These are phyloP conservation scores for Phragmatobia fuliginosa DNA, from an alignment of 2,888 invertebrate species.

Conservation along the genomic window DNA sequence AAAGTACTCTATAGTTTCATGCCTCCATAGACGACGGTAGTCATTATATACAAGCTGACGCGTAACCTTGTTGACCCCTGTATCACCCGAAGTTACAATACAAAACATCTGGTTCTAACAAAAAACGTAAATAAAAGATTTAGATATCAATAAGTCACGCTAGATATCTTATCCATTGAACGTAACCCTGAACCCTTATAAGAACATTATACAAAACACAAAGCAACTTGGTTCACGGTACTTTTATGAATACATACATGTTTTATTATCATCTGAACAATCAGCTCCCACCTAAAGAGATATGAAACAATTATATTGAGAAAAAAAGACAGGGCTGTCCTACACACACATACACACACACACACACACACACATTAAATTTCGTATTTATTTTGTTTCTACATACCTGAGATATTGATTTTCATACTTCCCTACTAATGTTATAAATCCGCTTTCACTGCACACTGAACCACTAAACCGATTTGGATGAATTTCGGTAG, in stretches of 20 bases:
- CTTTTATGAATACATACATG: slow-evolving; percentile 37
- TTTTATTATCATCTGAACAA: slow-evolving; percentile 36
- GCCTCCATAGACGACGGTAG: too few species aligned
- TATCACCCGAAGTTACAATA: too few species aligned
- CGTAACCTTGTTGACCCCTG: too few species aligned
- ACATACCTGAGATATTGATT: not conserved
- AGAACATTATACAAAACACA: slow-evolving; percentile 33
- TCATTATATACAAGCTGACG: too few species aligned
- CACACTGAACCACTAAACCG: too few species aligned
- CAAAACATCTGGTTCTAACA: too few species aligned
- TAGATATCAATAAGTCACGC: not conserved
- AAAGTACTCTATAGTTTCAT: too few species aligned
- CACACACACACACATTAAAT: not conserved
- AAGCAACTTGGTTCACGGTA: slow-evolving; percentile 34
- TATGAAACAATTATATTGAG: slow-evolving; percentile 8
- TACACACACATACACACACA: too few species aligned
- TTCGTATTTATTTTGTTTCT: not conserved
- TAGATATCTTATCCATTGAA: slow-evolving; percentile 12
- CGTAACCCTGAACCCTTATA: slow-evolving; percentile 16
- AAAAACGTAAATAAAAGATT: not conserved
- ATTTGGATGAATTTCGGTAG: too few species aligned
- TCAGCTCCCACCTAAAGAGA: slow-evolving; percentile 36
- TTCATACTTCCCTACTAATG: too few species aligned
- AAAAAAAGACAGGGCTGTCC: not conserved
- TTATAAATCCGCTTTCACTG: too few species aligned